Base-by-base conservation (phyloP, 2,888 invertebrate species). In the Timandra comae region DNA sequence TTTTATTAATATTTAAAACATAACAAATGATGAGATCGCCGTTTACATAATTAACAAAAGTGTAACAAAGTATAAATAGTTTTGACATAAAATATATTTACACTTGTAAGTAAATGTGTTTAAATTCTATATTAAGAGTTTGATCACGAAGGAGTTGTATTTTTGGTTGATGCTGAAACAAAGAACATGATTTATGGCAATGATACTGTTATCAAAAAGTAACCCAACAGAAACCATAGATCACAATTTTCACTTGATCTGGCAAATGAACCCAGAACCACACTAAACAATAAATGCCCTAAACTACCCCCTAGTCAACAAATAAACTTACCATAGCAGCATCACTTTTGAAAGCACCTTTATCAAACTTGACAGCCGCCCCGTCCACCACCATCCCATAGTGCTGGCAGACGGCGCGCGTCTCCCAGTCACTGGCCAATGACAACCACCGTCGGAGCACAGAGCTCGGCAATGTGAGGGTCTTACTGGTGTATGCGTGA, bases 401-500 rank as follows among this genome's bases (percentile, higher is more conserved):
- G 52, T 88, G 70, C 7, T 52, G 37, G 49, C 88, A 88, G 30
- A 87, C 86, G 0, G 57, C 51, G 1, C 56, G 46, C 1, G 87
- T 56, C 23, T 85, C 82, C 2, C 56, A 56, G 9, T 59, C 60
- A 29, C 66, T 69, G 30, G 71, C 61, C 49, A 88, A 88, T 1
- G 82, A 51, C 13, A 91, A 61, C 62, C 88, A 70, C 3, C 70
- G 51, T 38, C 74, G 63, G 8, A 91, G 49, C 33, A 71, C 65
- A 0, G 49, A 34, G 12, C 72, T 49, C 0, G 90, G 89, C 47
- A 88, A 88, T 0, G 68, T 63, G 7, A 88, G 65, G 21, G 72
- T 79, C 61, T 86, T 87, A 50, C 84, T 89, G 61, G 79, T 88
- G 63, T 90, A 92, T 1, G 88, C 90, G 7, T 63, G 53, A 39